Conservation (phyloP, 2,797 vertebrate genomes). For the Microctenopoma lineatum region DNA sequence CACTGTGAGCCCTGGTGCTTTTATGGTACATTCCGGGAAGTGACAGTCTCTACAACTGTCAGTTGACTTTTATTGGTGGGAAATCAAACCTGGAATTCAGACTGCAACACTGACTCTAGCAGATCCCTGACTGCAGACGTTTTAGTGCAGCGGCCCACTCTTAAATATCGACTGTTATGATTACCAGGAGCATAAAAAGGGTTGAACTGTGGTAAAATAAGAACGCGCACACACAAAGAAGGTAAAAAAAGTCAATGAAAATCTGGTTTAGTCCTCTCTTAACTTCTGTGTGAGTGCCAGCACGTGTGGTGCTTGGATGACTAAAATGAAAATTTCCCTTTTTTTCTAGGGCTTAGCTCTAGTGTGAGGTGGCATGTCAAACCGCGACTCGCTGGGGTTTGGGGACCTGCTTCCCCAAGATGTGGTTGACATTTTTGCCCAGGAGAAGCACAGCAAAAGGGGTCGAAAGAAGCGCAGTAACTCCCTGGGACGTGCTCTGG, state of each 20-base stretch:
- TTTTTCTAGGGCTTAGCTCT: conserved; percentile 57
- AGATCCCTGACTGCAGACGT: neutral
- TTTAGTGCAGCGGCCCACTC: conserved; percentile 3
- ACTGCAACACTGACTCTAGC: neutral
- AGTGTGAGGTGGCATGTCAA: conserved; percentile 79
- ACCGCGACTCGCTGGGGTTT: conserved; percentile 80
- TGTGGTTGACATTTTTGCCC: conserved; percentile 81
- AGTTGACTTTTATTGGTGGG: neutral
- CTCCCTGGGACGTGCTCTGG: conserved; percentile 88
- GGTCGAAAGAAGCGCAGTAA: conserved; percentile 82
- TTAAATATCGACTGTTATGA: conserved; percentile 16
- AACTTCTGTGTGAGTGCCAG: neutral
- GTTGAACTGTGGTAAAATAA: neutral
- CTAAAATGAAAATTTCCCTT: neutral
- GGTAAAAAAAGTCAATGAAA: neutral
- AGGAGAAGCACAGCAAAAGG: conserved; percentile 74
- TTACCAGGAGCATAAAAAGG: conserved; percentile 1
- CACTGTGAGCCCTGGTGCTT: neutral
- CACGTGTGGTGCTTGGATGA: neutral
- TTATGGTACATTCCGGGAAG: conserved; percentile 7
- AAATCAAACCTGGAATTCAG: conserved; percentile 24
- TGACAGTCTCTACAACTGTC: neutral
- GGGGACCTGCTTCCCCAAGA: conserved; percentile 85
- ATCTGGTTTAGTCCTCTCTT: neutral
- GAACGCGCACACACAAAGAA: neutral